Evolutionary conservation across 1,140 invertebrate species (phyloP), one percentile per base, ranked within the genome.

Genomic region (Formica selysi): DNA sequence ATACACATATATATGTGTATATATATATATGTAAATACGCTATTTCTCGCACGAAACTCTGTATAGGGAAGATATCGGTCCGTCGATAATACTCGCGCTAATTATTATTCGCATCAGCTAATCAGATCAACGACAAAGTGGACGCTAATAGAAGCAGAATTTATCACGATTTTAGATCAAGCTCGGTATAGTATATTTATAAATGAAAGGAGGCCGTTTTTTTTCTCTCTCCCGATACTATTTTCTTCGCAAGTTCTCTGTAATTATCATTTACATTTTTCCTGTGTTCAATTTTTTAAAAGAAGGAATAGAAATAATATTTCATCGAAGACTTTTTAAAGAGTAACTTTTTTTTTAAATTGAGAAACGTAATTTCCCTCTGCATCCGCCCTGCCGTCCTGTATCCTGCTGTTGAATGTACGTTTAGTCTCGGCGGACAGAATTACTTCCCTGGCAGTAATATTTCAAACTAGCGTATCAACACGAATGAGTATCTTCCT

Each of bases 401-500:
- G 11, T 7, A 57, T 26, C 26, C 41, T 26, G 16, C 6, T 51
- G 36, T 71, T 59, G 5, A 81, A 41, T 22, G 19, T 26, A 16
- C 44, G n/a, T 54, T 38, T 57, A 38, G 41, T 44, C 29, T 19
- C 29, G 51, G 22, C 76, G 26, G 78, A 89, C 29, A 51, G 68
- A 51, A 51, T 79, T 71, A 78, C 61, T 76, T 41, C 41, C 22
- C 64, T 87, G 74, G 38, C 64, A 85, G 59, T 84, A 83, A 79
- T 74, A 76, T 68, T 10, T 62, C 67, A 80, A 78, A 84, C 83
- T 87, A 88, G 71, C 76, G 83, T 71, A 70, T 59, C 62, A 87
- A 87, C 80, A 80, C 76, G 88, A 64, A 90, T 85, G 85, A 86
- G 48, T 87, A 90, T 48, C 81, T 87, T 70, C 29, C 85, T 86